phyloP scores from a whole-genome alignment of 1,140 invertebrate genomes.

The Subanguina moxae region DNA sequence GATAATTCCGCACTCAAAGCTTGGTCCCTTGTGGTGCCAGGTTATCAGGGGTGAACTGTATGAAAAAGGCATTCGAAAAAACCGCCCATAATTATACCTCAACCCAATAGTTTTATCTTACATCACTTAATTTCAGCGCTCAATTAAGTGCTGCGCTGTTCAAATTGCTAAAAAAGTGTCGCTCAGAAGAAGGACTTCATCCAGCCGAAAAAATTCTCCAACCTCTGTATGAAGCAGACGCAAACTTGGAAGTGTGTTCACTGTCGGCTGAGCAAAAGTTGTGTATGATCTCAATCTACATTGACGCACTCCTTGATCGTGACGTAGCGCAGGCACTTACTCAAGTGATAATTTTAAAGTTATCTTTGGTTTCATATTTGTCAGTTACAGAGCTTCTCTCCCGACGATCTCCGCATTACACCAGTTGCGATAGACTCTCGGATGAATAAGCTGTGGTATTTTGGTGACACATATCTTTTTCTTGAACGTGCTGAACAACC shows the following conservation, averaged over 20 bases:
- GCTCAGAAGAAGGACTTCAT: neutral
- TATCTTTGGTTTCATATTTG: too few species aligned
- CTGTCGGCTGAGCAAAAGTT: conserved; percentile 7
- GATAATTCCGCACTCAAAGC: too few species aligned
- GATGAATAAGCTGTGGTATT: conserved; percentile 21
- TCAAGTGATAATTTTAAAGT: too few species aligned
- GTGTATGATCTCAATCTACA: neutral
- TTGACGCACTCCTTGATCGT: conserved; percentile 14
- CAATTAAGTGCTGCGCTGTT: neutral
- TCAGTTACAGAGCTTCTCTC: conserved; percentile 16
- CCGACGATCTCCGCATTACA: neutral
- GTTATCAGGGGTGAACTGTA: too few species aligned
- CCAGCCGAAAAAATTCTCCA: neutral
- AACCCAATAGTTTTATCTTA: too few species aligned
- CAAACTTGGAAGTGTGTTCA: conserved; percentile 3
- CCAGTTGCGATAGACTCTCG: conserved; percentile 12
- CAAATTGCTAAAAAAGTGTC: neutral
- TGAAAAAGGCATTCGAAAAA: too few species aligned
- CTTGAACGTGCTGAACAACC: conserved; percentile 3
- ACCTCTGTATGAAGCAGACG: neutral
- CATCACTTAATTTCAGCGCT: neutral
- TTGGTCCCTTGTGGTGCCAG: too few species aligned
- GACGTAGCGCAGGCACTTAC: neutral
- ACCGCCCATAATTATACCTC: too few species aligned
- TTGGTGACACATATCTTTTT: conserved; percentile 21